Conservation (phyloP, 2,888 invertebrate genomes). For the Hetaerina titia region DNA sequence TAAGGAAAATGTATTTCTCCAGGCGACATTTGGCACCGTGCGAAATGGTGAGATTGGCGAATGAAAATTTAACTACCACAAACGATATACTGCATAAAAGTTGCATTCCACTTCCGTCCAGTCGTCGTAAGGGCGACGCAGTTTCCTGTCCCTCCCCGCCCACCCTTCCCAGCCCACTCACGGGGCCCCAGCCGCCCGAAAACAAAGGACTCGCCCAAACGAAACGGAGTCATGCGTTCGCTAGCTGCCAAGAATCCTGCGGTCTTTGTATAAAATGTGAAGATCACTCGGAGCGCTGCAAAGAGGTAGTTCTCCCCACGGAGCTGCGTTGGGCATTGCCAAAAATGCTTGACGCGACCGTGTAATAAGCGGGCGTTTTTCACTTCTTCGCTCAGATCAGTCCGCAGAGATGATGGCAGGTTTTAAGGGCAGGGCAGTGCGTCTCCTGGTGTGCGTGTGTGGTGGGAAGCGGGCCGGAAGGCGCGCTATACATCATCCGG, state of each 20-base stretch:
- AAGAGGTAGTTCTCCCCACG: not conserved
- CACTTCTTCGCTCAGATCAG: not conserved
- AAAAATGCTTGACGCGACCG: not conserved
- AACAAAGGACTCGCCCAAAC: not conserved
- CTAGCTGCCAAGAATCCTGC: not conserved
- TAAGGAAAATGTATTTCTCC: no score
- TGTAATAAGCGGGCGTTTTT: slow-evolving; percentile 40
- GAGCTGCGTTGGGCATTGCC: not conserved
- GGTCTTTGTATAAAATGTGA: not conserved
- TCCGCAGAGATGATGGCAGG: not conserved
- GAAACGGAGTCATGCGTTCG: not conserved
- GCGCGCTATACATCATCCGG: not conserved
- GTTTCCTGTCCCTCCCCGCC: not conserved
- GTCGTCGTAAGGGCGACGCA: not conserved
- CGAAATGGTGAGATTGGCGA: no score
- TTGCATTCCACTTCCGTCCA: not conserved
- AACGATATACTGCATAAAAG: not conserved
- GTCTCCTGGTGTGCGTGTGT: no score
- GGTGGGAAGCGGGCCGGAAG: not conserved
- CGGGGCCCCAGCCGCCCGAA: not conserved
- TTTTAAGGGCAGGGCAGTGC: not conserved
- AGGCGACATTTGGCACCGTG: no score
- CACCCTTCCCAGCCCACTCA: not conserved
- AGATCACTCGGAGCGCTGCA: slow-evolving; percentile 14
- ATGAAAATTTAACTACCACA: no score